Evolutionary conservation across 2,113 vertebrate genomes (phyloP).

Genomic region (Euleptes europaea): DNA sequence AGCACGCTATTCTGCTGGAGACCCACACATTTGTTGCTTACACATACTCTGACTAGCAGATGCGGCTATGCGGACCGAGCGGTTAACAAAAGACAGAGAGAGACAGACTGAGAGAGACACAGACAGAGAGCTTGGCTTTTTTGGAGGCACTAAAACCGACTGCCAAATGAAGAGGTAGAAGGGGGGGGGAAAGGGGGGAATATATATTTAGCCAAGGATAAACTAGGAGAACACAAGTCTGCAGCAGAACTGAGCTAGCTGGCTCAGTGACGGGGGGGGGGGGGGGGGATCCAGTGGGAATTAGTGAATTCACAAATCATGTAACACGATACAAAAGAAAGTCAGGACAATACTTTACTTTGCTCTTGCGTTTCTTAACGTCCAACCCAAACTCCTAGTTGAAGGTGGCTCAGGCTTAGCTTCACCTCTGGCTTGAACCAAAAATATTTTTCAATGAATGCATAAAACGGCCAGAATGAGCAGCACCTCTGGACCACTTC

Average conservation of each 20-base stretch:
- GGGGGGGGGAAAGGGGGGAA: background rate
- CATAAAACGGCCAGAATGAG: background rate
- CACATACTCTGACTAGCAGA: conserved; percentile 6
- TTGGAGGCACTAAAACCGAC: background rate
- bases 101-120: background rate
- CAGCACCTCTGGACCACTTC: background rate
- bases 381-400: background rate
- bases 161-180: background rate
- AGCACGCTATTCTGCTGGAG: conserved; percentile 3
- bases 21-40: conserved; percentile 20
- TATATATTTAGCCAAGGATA: background rate
- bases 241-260: background rate
- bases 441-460: background rate
- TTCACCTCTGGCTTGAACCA: background rate
- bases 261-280: background rate
- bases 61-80: conserved; percentile 12
- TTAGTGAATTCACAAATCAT: background rate
- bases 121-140: background rate
- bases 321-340: background rate
- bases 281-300: background rate
- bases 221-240: background rate
- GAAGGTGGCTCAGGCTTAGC: background rate
- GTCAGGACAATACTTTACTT: background rate
- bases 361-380: background rate
- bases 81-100: background rate